Evolutionary conservation across 2,113 vertebrate genomes (phyloP).

Genomic region (Hippocampus zosterae): DNA sequence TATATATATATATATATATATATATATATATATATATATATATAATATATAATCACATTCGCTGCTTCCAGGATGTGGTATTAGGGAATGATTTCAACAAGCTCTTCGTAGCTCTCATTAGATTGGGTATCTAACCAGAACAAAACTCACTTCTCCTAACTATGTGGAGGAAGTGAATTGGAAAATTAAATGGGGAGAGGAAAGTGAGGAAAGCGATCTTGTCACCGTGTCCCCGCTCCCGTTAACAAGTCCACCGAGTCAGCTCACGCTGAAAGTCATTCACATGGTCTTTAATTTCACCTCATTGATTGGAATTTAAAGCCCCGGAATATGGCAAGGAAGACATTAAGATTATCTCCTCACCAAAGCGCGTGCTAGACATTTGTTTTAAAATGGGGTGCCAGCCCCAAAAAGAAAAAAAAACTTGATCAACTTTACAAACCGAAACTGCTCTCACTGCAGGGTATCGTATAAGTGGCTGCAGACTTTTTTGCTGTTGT

Average conservation of each 20-base stretch:
- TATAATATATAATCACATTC: slow-evolving; percentile 54
- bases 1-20: not conserved
- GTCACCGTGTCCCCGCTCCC: slow-evolving; percentile 65
- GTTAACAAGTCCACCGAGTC: slow-evolving; percentile 72
- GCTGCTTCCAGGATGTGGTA: slow-evolving; percentile 73
- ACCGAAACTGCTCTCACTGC: slow-evolving; percentile 23
- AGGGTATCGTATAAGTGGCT: slow-evolving; percentile 27
- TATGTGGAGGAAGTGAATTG: slow-evolving; percentile 78
- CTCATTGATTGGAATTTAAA: slow-evolving; percentile 76
- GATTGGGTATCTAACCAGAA: slow-evolving; percentile 82
- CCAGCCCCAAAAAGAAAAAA: slow-evolving; percentile 32
- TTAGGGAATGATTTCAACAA: slow-evolving; percentile 79
- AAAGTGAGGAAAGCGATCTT: slow-evolving; percentile 68
- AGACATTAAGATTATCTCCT: slow-evolving; percentile 72
- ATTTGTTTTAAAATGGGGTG: slow-evolving; percentile 68
- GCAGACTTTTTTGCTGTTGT: not conserved
- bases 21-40: too few relatives aligned
- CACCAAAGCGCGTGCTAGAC: slow-evolving; percentile 55
- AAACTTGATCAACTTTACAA: slow-evolving; percentile 52
- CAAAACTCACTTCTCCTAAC: slow-evolving; percentile 80
- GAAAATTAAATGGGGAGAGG: slow-evolving; percentile 79
- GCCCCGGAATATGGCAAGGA: slow-evolving; percentile 62
- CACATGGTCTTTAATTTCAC: slow-evolving; percentile 76
- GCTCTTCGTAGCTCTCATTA: slow-evolving; percentile 81
- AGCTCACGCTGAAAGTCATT: slow-evolving; percentile 66